Base-by-base conservation (phyloP, 2,797 vertebrate genomes). In the Hapalemur alaotrensis region DNA sequence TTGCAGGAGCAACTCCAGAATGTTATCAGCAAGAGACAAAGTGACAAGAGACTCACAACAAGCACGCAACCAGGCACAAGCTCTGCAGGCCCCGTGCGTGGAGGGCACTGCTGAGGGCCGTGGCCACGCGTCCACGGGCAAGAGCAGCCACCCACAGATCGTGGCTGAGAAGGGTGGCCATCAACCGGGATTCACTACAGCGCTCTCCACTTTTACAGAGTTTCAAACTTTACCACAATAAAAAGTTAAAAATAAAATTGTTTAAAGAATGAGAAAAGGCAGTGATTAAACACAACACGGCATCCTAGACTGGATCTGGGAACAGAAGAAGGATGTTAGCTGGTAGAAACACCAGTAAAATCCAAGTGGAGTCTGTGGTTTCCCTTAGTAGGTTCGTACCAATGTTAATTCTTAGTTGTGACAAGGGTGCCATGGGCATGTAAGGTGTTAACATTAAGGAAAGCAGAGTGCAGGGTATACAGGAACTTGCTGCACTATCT, bases 221-320 rank as follows among this genome's bases (percentile, higher is more conserved):
- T 84, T 52, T 85, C 52, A 67, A 52, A 67, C 52, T 84, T 94
- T 78, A 78, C 35, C 2, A 18, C 8, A 43, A 70, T 78, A 80
- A 78, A 81, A 83, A 3, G 35, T 75, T 73, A 22, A 96, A 95
- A 83, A 63, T 75, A 87, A 80, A 94, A 90, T 63, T 32, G 25
- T 46, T 76, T 78, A 79, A 57, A 38, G 23, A 79, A 57, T 35
- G 15, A 57, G 57, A 57, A 90, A 82, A 13, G 76, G 28, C 23
- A 80, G 30, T 41, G 57, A 50, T 72, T 88, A 93, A 76, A 81
- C 14, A 22, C 69, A 67, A 67, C 11, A 1, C 61, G 28, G 69
- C 10, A 67, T 20, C 35, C 9, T 18, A 41, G 61, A 46, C 67
- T 72, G 4, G 10, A 89, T 78, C 28, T 48, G 17, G 28, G 69